Evolutionary conservation across 2,888 invertebrate species (phyloP), one percentile per base, ranked within the genome.

Genomic region (Drosophila austrosaltans): DNA sequence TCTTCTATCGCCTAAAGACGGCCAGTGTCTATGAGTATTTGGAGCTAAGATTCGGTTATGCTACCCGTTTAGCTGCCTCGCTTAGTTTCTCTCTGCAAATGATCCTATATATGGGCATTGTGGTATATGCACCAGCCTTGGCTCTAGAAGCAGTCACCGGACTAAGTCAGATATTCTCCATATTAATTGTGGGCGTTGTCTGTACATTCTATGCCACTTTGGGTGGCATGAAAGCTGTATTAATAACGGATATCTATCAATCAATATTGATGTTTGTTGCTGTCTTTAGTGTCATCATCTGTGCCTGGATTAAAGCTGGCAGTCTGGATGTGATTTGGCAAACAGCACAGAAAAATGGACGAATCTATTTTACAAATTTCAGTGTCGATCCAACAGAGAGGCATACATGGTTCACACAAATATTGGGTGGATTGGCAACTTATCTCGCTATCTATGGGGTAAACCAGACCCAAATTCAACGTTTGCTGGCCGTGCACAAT

Each of bases 11-110:
- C 75, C 93, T 97, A 7, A 95, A 96, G 91, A 95, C 95, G 72
- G 95, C 96, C n/a, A 97, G 97, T 91, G 96, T 97, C 63, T 98
- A 97, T 90, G 97, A 98, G 95, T 99, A 99, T 91, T 93, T 99
- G 87, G 97, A 98, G 91, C 93, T 94, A 82, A 93, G 99, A 76
- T 99, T 98, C 91, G 97, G 97, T 2, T 94, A 95, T 75, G 93
- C 93, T 4, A 94, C 97, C 30, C 93, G 98, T 82, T 92, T 96
- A 75, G 92, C 95, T 22, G 98, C 97, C 0, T 97, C 98, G 2
- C 87, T 97, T 62, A 95, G 96, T 0, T 98, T 98, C 90, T 96
- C 96, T 63, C 86, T 97, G 53, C 98, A 99, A 93, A 97, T 98
- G 96, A 94, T 98, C 79, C 93, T 97, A 22, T 97, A 97, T 84